phyloP scores from a whole-genome alignment of 2,797 vertebrate species.

The Argya squamiceps region DNA sequence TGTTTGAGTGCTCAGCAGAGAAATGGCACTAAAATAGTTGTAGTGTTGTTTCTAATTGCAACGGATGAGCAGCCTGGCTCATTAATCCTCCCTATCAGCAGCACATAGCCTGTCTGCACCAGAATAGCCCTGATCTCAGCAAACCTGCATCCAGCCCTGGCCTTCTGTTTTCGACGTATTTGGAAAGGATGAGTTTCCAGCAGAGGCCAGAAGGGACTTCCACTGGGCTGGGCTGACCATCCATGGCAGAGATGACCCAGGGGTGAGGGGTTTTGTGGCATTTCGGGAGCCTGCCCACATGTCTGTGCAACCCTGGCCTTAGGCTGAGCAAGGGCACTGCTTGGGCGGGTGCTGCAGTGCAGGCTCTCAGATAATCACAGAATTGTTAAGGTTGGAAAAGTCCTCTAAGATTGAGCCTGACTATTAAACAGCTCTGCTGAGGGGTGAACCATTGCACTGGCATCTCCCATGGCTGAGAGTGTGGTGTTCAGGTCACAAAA shows the following conservation, averaged over 20 bases:
- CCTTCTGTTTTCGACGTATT: conserved; percentile 82
- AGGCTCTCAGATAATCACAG: not conserved
- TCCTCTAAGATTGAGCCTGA: not conserved
- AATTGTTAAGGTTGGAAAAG: not conserved
- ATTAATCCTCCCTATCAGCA: conserved; percentile 91
- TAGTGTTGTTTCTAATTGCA: conserved; percentile 90
- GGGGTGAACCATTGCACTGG: rapidly evolving
- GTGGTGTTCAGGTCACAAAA: not conserved
- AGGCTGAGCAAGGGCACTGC: not conserved
- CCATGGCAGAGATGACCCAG: not conserved
- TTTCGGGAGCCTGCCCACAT: rapidly evolving
- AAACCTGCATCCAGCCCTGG: conserved; percentile 76
- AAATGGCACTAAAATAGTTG: conserved; percentile 87
- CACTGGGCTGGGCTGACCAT: not conserved
- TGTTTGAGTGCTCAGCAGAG: conserved; percentile 81
- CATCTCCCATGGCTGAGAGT: rapidly evolving
- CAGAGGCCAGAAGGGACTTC: conserved; percentile 53
- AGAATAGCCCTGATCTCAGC: conserved; percentile 91
- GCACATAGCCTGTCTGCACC: conserved; percentile 79
- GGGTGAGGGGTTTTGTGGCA: rapidly evolving
- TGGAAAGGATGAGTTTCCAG: conserved; percentile 78
- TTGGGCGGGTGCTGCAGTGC: not conserved
- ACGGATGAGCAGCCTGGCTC: conserved; percentile 84
- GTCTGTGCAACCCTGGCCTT: not conserved
- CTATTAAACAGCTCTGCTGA: not conserved